phyloP scores from a whole-genome alignment of 2,888 invertebrate species.

The Girardia tigrina region DNA sequence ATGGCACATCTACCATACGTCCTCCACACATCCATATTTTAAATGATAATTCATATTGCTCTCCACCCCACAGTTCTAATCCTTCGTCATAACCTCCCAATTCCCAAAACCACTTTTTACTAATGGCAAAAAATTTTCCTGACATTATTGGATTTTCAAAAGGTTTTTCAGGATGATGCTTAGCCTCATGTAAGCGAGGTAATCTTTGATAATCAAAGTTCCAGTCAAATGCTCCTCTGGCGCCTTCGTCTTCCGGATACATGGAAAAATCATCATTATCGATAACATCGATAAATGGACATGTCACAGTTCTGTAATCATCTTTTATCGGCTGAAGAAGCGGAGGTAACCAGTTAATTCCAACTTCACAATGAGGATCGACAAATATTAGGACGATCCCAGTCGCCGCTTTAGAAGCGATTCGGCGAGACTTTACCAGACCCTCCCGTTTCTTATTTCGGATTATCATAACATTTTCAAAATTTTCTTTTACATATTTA shows the following conservation, averaged over 20 bases:
- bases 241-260: slow-evolving; percentile 81
- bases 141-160: slow-evolving; percentile 89
- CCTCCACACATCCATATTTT: slow-evolving; percentile 97
- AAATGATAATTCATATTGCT: slow-evolving; percentile 91
- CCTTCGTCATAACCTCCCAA: slow-evolving; percentile 61
- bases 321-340: slow-evolving; percentile 54
- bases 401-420: slow-evolving; percentile 51
- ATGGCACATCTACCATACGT: slow-evolving; percentile 74
- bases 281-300: slow-evolving; percentile 81
- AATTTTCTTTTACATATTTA: slow-evolving; percentile 57
- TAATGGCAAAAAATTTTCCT: slow-evolving; percentile 84
- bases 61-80: slow-evolving; percentile 84
- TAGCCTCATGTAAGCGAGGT: slow-evolving; percentile 59
- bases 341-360: slow-evolving; percentile 49
- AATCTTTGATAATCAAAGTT: slow-evolving; percentile 73
- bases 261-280: slow-evolving; percentile 80
- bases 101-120: slow-evolving; percentile 79
- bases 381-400: slow-evolving; percentile 50
- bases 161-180: slow-evolving; percentile 64
- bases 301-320: slow-evolving; percentile 69
- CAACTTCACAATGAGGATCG: slow-evolving; percentile 49
- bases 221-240: slow-evolving; percentile 89
- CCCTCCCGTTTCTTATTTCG: slow-evolving; percentile 64
- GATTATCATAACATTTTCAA: slow-evolving; percentile 58
- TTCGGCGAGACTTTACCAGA: slow-evolving; percentile 68